These are phyloP conservation scores for Atractosteus spatula DNA, from an alignment of 2,113 vertebrate species.

Conservation along the genomic window DNA sequence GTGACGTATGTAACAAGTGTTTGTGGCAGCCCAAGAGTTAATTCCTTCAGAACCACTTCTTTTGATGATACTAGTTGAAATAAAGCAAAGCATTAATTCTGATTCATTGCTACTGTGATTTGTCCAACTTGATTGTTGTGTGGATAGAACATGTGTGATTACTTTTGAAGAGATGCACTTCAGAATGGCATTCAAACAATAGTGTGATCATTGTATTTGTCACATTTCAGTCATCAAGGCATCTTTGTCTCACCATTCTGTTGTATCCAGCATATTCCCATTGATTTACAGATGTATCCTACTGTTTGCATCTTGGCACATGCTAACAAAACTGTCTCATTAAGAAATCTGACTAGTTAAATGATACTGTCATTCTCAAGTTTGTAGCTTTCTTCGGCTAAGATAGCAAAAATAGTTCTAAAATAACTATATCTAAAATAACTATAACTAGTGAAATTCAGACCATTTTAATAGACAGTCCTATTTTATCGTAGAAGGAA, in stretches of 20 bases:
- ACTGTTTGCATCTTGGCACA: constrained; percentile 65
- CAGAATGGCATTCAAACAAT: too few relatives aligned
- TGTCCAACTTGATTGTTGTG: too few relatives aligned
- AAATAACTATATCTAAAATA: not conserved
- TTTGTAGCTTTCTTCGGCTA: constrained; percentile 50
- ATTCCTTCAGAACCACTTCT: too few relatives aligned
- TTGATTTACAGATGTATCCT: constrained; percentile 30
- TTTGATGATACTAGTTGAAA: too few relatives aligned
- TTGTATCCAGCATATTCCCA: constrained; percentile 32
- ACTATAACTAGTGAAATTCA: not conserved
- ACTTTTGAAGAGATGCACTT: too few relatives aligned
- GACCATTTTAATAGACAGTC: not conserved
- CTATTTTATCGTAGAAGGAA: not conserved
- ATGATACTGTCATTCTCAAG: constrained; percentile 57
- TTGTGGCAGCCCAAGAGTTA: too few relatives aligned
- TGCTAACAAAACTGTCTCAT: constrained; percentile 70
- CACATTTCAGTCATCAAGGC: too few relatives aligned
- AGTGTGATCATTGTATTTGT: constrained; percentile 21
- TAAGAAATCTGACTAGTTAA: constrained; percentile 61
- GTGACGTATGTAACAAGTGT: too few relatives aligned
- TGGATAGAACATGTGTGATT: too few relatives aligned
- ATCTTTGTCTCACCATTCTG: too few relatives aligned
- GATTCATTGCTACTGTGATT: too few relatives aligned
- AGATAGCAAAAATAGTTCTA: constrained; percentile 52
- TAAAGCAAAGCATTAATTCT: too few relatives aligned